Conservation (phyloP, 2,888 invertebrate genomes). For the Lithophane semibrunnea region DNA sequence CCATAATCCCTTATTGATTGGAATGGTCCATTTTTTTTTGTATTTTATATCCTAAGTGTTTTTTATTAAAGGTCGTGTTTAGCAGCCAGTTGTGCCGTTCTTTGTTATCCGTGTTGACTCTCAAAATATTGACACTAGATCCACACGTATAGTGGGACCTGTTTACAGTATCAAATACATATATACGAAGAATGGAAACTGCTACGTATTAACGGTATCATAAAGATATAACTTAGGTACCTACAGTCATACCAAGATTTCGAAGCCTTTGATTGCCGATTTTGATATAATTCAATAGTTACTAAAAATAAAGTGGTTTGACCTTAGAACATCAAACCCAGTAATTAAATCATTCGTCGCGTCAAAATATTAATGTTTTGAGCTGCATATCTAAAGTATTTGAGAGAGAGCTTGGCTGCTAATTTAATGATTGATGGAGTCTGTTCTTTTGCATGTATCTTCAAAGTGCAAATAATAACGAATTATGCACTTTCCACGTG, state of each 20-base stretch:
- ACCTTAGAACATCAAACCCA: not conserved
- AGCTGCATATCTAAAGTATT: not conserved
- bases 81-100: conserved; percentile 84
- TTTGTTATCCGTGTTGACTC: conserved; percentile 87
- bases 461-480: not conserved
- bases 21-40: conserved; percentile 66
- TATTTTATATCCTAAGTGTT: conserved; percentile 78
- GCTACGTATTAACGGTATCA: conserved; percentile 15
- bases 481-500: not conserved
- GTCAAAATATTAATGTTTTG: not conserved
- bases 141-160: conserved; percentile 70
- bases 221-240: conserved; percentile 7
- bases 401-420: not conserved
- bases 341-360: not conserved
- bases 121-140: conserved; percentile 82
- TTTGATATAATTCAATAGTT: not conserved
- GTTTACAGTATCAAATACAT: conserved; percentile 65
- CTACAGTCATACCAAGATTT: not conserved
- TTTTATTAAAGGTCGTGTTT: conserved; percentile 85
- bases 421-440: not conserved
- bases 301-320: not conserved
- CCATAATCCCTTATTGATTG: conserved; percentile 67
- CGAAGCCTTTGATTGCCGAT: not conserved
- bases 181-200: conserved; percentile 19
- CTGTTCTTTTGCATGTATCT: not conserved